Evolutionary conservation across 2,797 vertebrate genomes (phyloP), one percentile per base, ranked within the genome.

Genomic region (Kryptolebias ocellatus): DNA sequence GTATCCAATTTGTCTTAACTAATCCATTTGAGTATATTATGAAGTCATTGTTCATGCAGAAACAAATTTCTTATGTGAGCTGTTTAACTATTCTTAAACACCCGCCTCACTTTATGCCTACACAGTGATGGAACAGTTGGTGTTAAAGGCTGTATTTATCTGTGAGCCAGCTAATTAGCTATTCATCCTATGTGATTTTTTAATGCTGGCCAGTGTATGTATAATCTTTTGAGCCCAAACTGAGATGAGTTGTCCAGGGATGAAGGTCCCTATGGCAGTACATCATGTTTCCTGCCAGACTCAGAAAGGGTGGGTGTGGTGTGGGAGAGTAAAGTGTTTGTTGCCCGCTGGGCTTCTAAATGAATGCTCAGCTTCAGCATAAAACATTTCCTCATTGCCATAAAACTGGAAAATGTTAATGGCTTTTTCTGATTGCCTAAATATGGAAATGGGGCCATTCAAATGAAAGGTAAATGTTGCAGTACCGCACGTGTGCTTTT

Each of bases 391-490:
- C 78, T 87, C 77, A 74, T 78, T 20, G 56, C 63, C 74, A 73
- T 66, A 74, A 37, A 59, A 82, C 70, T 61, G 74, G 68, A 56
- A 88, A 87, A 90, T 88, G 78, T 77, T 90, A 90, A 89, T 88
- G 77, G 57, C 0, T 78, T 87, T 39, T 80, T 78, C 66, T 85
- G 81, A 88, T 87, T 78, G 83, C 78, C 69, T 69, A 79, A 87
- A 87, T 85, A 87, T 91, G 85, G 81, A 90, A 90, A 90, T 90
- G 57, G 53, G 58, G 73, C 51, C 70, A 77, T 79, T 86, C 16
- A 70, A 78, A 88, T 58, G 62, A 70, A 59, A 79, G 74, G 64
- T 81, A 76, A 84, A 86, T 80, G 80, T 55, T 27, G 29, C 66
- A 86, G 67, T 74, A 64, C 66, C 64, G 16, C 27, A 55, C 59